Percentiles rank a stretch among this genome's conserved stretches.
phyloP scores from a whole-genome alignment of 2,113 vertebrate genomes.

The Nannospalax galili region DNA sequence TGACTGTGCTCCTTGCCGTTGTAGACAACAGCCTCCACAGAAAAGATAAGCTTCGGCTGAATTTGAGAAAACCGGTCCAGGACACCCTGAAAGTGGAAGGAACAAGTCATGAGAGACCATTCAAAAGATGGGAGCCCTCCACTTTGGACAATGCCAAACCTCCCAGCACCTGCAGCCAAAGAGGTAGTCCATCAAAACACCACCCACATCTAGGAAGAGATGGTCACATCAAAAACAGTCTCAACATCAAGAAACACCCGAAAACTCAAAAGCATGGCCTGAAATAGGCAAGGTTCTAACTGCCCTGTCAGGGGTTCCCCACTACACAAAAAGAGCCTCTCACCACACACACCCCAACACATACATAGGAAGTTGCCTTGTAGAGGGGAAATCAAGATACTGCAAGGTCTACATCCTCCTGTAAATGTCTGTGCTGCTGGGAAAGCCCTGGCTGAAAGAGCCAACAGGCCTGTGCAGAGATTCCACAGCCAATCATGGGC shows the following conservation, averaged over 20 bases:
- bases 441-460: background rate
- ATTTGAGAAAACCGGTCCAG: constrained; percentile 98
- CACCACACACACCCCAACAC: background rate
- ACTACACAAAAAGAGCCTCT: too few species aligned
- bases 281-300: background rate
- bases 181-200: fast-evolving
- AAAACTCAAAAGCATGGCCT: background rate
- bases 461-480: background rate
- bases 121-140: background rate
- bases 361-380: background rate
- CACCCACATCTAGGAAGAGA: fast-evolving
- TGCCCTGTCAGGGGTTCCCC: background rate
- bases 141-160: background rate
- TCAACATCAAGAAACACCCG: background rate
- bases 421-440: background rate
- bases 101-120: background rate
- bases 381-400: background rate
- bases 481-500: background rate
- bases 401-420: background rate
- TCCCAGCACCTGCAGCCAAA: too few species aligned
- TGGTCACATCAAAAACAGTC: background rate
- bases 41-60: constrained; percentile 97
- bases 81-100: constrained; percentile 88
- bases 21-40: constrained; percentile 95
- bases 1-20: constrained; percentile 95